Percentiles rank a stretch among this genome's conserved stretches.
These are phyloP conservation scores for Sipha maydis DNA, from an alignment of 2,888 invertebrate genomes.

Conservation along the genomic window DNA sequence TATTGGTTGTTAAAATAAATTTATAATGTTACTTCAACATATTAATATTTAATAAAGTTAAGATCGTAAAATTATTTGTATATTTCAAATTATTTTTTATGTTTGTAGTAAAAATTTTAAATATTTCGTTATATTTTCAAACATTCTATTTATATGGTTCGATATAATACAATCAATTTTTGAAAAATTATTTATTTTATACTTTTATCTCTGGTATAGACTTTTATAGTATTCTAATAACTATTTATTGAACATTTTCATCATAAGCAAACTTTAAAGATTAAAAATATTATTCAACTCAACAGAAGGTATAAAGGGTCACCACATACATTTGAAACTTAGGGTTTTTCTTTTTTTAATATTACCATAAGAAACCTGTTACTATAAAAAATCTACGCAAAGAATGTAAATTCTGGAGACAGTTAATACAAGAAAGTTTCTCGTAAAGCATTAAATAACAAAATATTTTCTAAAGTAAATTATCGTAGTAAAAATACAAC, in stretches of 20 bases:
- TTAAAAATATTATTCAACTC: constrained; percentile 29
- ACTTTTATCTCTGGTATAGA: not conserved
- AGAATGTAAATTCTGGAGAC: constrained; percentile 45
- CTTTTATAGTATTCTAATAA: not conserved
- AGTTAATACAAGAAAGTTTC: constrained; percentile 41
- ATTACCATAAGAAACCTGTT: constrained; percentile 35
- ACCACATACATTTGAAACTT: constrained; percentile 15
- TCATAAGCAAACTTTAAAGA: constrained; percentile 16
- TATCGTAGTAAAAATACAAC: not conserved
- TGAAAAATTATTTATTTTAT: not conserved
- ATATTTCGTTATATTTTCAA: not conserved
- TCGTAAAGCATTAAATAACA: constrained; percentile 44
- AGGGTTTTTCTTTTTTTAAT: constrained; percentile 8
- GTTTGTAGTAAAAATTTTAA: not conserved
- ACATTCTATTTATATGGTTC: not conserved
- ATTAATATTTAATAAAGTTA: too few relatives aligned
- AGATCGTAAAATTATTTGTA: too few relatives aligned
- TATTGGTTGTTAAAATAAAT: too few relatives aligned
- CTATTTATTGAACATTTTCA: not conserved
- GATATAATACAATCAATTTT: not conserved
- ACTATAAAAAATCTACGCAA: not conserved
- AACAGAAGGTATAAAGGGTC: constrained; percentile 18
- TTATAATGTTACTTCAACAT: not conserved
- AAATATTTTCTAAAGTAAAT: constrained; percentile 41
- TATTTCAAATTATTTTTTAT: too few relatives aligned